Percentiles rank a stretch among this genome's conserved stretches.
Conservation (phyloP, 2,888 invertebrate genomes). For the Serripes groenlandicus region DNA sequence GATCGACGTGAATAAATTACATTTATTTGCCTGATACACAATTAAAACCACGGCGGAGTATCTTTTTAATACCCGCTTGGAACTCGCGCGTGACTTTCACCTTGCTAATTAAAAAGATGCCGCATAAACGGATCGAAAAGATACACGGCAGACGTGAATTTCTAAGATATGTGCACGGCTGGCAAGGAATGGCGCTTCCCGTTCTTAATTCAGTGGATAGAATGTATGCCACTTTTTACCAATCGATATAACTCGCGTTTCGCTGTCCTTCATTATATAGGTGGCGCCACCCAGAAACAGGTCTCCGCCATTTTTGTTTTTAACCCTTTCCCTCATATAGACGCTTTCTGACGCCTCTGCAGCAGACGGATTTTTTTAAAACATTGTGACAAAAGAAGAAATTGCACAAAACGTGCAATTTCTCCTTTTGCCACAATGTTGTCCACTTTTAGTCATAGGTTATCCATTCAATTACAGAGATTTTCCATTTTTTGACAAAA, state of each 20-base stretch:
- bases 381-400: neutral
- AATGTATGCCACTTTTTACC: constrained; percentile 6
- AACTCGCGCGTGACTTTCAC: neutral
- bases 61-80: neutral
- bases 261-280: constrained; percentile 11
- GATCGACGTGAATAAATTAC: constrained; percentile 14
- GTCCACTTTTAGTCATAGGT: no score
- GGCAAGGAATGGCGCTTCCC: neutral
- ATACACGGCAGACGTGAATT: neutral
- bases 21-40: neutral
- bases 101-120: neutral
- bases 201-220: constrained; percentile 7
- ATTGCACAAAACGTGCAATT: neutral
- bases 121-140: neutral
- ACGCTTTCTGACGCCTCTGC: no score
- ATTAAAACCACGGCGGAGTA: neutral
- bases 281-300: no score
- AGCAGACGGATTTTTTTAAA: no score
- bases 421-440: neutral
- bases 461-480: no score
- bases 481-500: no score
- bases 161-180: constrained; percentile 6
- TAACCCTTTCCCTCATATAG: neutral
- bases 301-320: no score
- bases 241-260: constrained; percentile 16